A percentile compares a stretch with the other conserved stretches of the same genome.
These are phyloP conservation scores for Caracal caracal DNA, from an alignment of 2,113 vertebrate genomes.

Conservation along the genomic window DNA sequence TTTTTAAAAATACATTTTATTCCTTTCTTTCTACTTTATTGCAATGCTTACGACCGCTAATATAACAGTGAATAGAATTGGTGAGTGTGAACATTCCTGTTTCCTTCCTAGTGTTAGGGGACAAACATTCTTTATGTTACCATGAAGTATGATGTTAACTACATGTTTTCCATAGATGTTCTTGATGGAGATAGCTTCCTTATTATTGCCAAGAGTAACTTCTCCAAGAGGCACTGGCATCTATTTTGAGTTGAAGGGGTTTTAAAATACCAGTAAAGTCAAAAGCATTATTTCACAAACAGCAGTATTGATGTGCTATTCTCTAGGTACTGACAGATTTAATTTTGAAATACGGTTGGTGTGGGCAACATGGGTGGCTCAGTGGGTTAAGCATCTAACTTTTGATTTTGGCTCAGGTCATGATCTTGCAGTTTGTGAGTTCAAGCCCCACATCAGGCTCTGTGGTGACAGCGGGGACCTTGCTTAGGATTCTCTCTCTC, in stretches of 20 bases:
- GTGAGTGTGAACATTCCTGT: neutral
- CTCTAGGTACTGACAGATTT: neutral
- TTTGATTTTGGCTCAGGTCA: too few species aligned
- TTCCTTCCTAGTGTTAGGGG: neutral
- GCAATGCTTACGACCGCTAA: neutral
- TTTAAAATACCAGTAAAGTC: neutral
- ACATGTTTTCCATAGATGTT: neutral
- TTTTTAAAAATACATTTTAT: neutral
- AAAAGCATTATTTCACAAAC: neutral
- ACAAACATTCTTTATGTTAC: neutral
- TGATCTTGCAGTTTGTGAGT: too few species aligned
- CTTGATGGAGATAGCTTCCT: neutral
- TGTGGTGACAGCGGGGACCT: too few species aligned
- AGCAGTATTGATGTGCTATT: neutral
- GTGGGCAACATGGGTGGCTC: too few species aligned
- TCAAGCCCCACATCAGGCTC: too few species aligned
- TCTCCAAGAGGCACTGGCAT: neutral
- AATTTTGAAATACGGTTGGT: neutral
- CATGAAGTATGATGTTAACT: neutral
- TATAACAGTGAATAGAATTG: neutral
- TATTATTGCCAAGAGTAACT: neutral
- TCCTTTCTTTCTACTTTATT: neutral
- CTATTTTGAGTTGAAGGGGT: neutral
- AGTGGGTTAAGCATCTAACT: too few species aligned
- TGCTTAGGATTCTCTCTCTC: too few species aligned